phyloP scores from a whole-genome alignment of 2,797 vertebrate genomes.

The Danio jaintianensis region DNA sequence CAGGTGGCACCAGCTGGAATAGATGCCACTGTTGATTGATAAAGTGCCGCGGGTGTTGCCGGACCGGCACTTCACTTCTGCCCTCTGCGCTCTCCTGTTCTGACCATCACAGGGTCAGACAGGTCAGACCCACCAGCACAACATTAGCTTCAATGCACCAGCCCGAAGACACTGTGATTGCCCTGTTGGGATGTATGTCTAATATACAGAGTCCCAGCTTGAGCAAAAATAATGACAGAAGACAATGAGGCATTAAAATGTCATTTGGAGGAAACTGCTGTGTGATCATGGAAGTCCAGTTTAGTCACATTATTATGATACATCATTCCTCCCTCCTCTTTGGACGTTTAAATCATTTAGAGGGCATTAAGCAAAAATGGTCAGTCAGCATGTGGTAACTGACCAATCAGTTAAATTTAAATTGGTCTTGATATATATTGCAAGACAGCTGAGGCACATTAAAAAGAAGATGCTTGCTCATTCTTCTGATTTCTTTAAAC shows the following conservation, averaged over 20 bases:
- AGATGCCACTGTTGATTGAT: slow-evolving; percentile 80
- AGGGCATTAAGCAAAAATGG: background rate
- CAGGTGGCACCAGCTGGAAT: slow-evolving; percentile 82
- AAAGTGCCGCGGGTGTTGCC: slow-evolving; percentile 68
- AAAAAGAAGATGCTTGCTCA: background rate
- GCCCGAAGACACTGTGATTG: slow-evolving; percentile 22
- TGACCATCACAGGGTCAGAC: slow-evolving; percentile 44
- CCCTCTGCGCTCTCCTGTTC: slow-evolving; percentile 1
- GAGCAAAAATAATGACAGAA: slow-evolving; percentile 40
- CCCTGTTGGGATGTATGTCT: slow-evolving; percentile 34
- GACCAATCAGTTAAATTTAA: background rate
- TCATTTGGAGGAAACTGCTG: slow-evolving; percentile 28
- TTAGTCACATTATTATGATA: background rate
- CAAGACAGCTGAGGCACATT: background rate
- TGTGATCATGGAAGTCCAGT: background rate
- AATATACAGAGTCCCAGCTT: slow-evolving; percentile 33
- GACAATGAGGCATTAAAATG: slow-evolving; percentile 43
- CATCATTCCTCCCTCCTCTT: background rate
- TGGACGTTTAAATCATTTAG: background rate
- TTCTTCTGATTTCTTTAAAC: background rate
- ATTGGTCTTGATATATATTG: background rate
- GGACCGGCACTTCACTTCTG: background rate
- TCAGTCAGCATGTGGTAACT: background rate
- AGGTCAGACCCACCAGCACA: slow-evolving; percentile 26
- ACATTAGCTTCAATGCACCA: slow-evolving; percentile 37